phyloP scores from a whole-genome alignment of 2,888 invertebrate species.

The Euclidia mi region DNA sequence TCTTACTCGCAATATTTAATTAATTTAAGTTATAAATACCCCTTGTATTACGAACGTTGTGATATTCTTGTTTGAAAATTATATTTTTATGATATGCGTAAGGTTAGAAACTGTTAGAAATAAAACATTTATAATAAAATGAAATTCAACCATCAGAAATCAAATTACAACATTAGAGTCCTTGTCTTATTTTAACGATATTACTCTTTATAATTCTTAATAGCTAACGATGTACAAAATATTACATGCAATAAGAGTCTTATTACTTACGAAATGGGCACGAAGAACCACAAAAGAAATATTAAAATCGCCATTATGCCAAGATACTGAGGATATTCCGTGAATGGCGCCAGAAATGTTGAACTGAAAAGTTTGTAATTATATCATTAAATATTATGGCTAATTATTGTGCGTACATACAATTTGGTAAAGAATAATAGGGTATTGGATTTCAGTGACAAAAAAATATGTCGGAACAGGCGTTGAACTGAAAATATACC shows the following conservation, averaged over 20 bases:
- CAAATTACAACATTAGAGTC: conserved; percentile 2
- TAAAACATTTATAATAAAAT: no score
- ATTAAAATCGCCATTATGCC: conserved; percentile 91
- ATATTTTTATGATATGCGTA: conserved; percentile 1
- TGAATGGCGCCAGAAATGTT: conserved; percentile 90
- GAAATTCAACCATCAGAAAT: no score
- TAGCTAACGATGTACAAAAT: conserved; percentile 25
- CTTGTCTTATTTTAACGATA: conserved; percentile 8
- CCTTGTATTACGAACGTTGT: no score
- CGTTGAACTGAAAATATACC: no score
- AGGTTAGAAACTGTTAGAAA: no score
- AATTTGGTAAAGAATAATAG: no score
- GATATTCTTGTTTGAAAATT: no score
- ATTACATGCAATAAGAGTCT: conserved; percentile 41
- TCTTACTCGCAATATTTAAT: no score
- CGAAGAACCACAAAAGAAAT: conserved; percentile 91
- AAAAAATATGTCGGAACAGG: no score
- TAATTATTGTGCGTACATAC: not conserved
- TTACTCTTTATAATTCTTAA: conserved; percentile 20
- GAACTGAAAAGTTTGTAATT: conserved; percentile 76
- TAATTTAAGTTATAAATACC: no score
- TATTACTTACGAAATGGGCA: conserved; percentile 91
- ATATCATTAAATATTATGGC: conserved; percentile 9
- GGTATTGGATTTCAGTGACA: no score
- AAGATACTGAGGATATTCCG: conserved; percentile 91